phyloP scores from a whole-genome alignment of 2,113 vertebrate genomes.

The Alexandromys fortis region DNA sequence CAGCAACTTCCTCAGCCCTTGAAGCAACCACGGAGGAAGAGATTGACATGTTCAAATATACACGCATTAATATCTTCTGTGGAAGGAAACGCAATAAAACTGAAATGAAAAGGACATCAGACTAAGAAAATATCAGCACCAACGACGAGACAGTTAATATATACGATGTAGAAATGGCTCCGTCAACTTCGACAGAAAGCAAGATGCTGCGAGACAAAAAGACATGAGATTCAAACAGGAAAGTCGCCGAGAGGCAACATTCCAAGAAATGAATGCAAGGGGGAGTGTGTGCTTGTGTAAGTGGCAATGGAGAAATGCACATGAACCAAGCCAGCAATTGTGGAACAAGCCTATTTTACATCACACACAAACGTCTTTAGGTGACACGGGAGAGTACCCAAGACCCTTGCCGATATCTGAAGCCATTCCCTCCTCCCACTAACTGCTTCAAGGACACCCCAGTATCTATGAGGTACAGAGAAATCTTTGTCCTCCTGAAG shows the following conservation, averaged over 20 bases:
- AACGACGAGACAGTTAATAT: conserved; percentile 65
- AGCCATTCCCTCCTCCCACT: background rate
- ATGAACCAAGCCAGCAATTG: background rate
- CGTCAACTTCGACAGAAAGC: conserved; percentile 69
- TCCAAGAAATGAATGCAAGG: background rate
- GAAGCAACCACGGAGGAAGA: conserved; percentile 64
- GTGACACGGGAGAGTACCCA: background rate
- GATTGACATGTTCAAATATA: conserved; percentile 79
- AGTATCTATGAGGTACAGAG: background rate
- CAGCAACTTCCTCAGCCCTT: conserved; percentile 60
- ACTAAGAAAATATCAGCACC: conserved; percentile 77
- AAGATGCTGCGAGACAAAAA: conserved; percentile 44
- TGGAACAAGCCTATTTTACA: background rate
- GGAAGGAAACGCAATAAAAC: conserved; percentile 71
- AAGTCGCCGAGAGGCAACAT: background rate
- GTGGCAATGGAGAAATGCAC: background rate
- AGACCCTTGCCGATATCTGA: background rate
- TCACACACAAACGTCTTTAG: background rate
- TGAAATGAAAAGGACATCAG: conserved; percentile 78
- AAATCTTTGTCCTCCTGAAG: background rate
- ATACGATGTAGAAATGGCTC: conserved; percentile 21
- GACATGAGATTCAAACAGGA: conserved; percentile 13
- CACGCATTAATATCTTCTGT: conserved; percentile 68
- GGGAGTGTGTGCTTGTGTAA: background rate
- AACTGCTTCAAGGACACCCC: background rate